phyloP scores from a whole-genome alignment of 2,888 invertebrate species.

The Philereme transversata region DNA sequence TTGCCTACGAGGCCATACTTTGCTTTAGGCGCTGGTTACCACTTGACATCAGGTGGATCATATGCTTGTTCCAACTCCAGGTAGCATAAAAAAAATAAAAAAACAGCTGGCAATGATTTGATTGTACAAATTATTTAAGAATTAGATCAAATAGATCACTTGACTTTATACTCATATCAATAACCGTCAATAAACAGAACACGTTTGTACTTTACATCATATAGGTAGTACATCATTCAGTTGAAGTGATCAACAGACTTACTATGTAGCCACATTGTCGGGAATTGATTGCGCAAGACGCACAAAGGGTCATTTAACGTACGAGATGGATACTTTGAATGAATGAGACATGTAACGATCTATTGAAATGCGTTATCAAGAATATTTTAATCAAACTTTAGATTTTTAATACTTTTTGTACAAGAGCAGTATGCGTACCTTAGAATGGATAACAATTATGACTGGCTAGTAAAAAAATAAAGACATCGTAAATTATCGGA shows the following conservation, averaged over 20 bases:
- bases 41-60: no score
- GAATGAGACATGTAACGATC: conserved; percentile 61
- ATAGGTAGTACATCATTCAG: conserved; percentile 18
- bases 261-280: conserved; percentile 33
- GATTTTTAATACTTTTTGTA: conserved; percentile 8
- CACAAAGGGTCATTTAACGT: conserved; percentile 64
- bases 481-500: no score
- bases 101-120: no score
- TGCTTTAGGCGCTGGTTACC: no score
- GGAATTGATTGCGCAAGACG: conserved; percentile 44
- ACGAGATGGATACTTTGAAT: conserved; percentile 50
- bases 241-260: conserved; percentile 30
- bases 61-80: no score
- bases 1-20: no score
- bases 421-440: conserved; percentile 25
- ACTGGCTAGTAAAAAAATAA: no score
- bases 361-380: conserved; percentile 61
- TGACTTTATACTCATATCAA: conserved; percentile 10
- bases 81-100: no score
- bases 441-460: no score
- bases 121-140: conserved; percentile 1
- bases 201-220: conserved; percentile 23
- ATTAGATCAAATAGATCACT: conserved; percentile 16
- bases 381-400: conserved; percentile 62
- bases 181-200: conserved; percentile 18